Evolutionary conservation across 2,888 invertebrate species (phyloP), one percentile per base, ranked within the genome.

Genomic region (Idaea aversata): DNA sequence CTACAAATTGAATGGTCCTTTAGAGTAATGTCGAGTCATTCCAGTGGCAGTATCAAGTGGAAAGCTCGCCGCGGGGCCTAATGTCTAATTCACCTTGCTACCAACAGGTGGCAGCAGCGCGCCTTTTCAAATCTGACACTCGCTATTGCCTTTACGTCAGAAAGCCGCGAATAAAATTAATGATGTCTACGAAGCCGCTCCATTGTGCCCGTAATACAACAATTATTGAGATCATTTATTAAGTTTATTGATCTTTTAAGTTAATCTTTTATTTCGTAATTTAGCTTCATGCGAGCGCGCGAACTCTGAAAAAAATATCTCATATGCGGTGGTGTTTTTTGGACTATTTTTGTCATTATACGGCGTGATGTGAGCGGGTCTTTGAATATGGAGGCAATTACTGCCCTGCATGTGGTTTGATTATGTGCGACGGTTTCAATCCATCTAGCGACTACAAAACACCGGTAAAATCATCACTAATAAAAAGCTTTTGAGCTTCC

Each of bases 221-320:
- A 92, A 93, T 92, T 93, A 93, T 92, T 93, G 90, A 93, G 93
- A 93, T 92, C 92, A 93, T 93, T 93, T 93, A 92, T 93, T 92
- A 93, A 92, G 92, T 93, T 93, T 93, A 93, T 93, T 93, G 93
- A 92, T 93, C 92, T 92, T 92, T 93, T 92, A 92, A 91, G 86
- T 92, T 92, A 92, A 93, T 93, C 93, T 93, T 93, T 93, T 93
- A 92, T 93, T 92, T 93, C 90, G 92, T 93, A 92, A 93, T 93
- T 93, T 92, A 90, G 90, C 87, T 92, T 76, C 83, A 84, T 85
- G 87, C 88, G 86, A 89, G 89, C 87, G 87, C 90, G 91, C 91
- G 90, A 91, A 91, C 86, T 90, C 86, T 83, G 81, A 85, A 92
- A 92, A 88, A 92, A 92, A 90, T 81, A 91, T 88, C 91, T 92